Conservation (phyloP, 2,888 invertebrate species). For the Spodoptera exigua region DNA sequence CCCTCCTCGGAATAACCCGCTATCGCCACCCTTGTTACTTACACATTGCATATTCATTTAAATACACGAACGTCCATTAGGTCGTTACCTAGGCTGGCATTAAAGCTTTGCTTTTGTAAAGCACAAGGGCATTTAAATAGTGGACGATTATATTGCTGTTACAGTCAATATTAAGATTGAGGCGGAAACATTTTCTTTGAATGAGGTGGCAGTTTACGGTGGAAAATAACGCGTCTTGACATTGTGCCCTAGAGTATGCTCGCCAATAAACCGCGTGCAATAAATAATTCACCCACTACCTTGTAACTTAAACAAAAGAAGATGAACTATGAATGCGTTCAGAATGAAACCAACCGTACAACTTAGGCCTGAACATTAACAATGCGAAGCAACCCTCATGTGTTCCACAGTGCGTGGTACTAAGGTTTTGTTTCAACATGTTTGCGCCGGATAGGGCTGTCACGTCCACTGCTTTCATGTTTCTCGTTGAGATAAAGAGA, state of each 20-base stretch:
- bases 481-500: constrained; percentile 60
- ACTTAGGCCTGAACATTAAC: constrained; percentile 31
- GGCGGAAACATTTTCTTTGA: too few relatives aligned
- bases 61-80: constrained; percentile 63
- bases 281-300: too few relatives aligned
- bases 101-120: constrained; percentile 28
- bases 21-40: constrained; percentile 55
- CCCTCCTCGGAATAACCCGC: constrained; percentile 58
- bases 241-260: too few relatives aligned
- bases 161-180: neutral
- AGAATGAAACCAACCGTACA: constrained; percentile 4
- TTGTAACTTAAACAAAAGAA: too few relatives aligned
- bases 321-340: constrained; percentile 10
- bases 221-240: too few relatives aligned
- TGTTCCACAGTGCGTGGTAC: constrained; percentile 43
- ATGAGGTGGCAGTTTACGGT: too few relatives aligned
- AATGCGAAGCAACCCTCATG: constrained; percentile 43
- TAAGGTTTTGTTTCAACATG: constrained; percentile 46
- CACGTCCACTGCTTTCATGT: constrained; percentile 54
- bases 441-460: constrained; percentile 54
- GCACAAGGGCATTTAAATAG: constrained; percentile 8
- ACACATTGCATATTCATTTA: constrained; percentile 71
- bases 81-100: constrained; percentile 49
- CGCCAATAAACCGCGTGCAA: too few relatives aligned
- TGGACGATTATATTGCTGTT: neutral